A percentile compares a stretch with the other conserved stretches of the same genome.
Evolutionary conservation across 2,888 invertebrate genomes (phyloP).

Genomic region (Cephalotes varians): DNA sequence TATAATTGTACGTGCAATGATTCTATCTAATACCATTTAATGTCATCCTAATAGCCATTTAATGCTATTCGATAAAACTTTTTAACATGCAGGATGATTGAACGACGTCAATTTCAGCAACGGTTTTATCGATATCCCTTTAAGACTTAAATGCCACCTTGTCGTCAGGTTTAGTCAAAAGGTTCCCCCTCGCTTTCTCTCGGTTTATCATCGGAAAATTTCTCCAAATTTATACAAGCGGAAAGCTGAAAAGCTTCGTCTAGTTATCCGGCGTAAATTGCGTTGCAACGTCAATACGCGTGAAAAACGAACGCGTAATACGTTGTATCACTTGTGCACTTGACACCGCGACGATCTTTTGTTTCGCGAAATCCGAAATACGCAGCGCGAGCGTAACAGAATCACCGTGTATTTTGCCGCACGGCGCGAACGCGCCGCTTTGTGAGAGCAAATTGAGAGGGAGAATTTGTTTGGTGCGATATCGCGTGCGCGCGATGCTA

Average conservation of each 20-base stretch:
- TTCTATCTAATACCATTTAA: neutral
- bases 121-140: slow-evolving; percentile 5
- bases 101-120: slow-evolving; percentile 9
- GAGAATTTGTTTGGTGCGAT: neutral
- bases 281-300: neutral
- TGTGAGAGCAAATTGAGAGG: neutral
- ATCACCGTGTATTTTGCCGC: neutral
- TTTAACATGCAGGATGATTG: neutral
- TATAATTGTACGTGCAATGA: neutral
- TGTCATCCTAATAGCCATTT: too few species aligned
- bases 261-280: neutral
- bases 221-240: neutral
- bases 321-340: neutral
- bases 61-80: slow-evolving; percentile 7
- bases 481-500: neutral
- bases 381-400: neutral
- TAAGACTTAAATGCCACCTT: neutral
- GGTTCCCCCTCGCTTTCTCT: neutral
- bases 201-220: neutral
- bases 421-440: neutral
- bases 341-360: neutral
- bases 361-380: neutral
- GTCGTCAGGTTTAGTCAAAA: neutral
- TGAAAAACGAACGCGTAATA: neutral
- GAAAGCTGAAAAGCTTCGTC: neutral